Conservation (phyloP, 2,888 invertebrate genomes). For the Drosophila pseudotakahashii region DNA sequence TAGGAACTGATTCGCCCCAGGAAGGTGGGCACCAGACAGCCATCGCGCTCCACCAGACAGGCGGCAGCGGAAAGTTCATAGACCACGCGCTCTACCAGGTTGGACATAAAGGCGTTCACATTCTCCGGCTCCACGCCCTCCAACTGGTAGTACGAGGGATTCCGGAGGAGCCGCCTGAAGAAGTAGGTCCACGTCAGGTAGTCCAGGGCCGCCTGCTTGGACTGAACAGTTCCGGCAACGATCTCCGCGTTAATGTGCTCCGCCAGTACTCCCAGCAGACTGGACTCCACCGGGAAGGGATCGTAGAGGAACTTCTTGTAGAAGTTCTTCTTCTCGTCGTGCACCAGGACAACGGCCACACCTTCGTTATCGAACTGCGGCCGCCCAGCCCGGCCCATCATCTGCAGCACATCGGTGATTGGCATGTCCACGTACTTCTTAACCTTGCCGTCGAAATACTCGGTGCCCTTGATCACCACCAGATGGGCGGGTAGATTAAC, state of each 20-base stretch:
- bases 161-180: slow-evolving; percentile 95
- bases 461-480: slow-evolving; percentile 99
- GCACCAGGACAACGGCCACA: slow-evolving; percentile 94
- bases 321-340: slow-evolving; percentile 99
- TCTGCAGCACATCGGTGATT: slow-evolving; percentile 99
- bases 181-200: slow-evolving; percentile 99
- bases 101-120: slow-evolving; percentile 91
- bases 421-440: slow-evolving; percentile 99
- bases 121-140: slow-evolving; percentile 89
- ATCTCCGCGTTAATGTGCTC: slow-evolving; percentile 99
- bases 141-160: slow-evolving; percentile 95
- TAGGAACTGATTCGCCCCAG: slow-evolving; percentile 97
- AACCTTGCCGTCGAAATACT: slow-evolving; percentile 98
- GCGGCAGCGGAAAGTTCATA: slow-evolving; percentile 89
- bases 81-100: slow-evolving; percentile 91
- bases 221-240: slow-evolving; percentile 97
- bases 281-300: slow-evolving; percentile 99
- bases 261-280: slow-evolving; percentile 93
- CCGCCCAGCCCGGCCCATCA: slow-evolving; percentile 99
- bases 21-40: slow-evolving; percentile 86
- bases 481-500: slow-evolving; percentile 99
- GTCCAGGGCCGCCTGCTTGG: slow-evolving; percentile 96
- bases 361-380: slow-evolving; percentile 98
- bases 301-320: slow-evolving; percentile 99
- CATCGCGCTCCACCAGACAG: slow-evolving; percentile 90